Conservation (phyloP, 2,797 vertebrate genomes). For the Aulostomus chinensis region DNA sequence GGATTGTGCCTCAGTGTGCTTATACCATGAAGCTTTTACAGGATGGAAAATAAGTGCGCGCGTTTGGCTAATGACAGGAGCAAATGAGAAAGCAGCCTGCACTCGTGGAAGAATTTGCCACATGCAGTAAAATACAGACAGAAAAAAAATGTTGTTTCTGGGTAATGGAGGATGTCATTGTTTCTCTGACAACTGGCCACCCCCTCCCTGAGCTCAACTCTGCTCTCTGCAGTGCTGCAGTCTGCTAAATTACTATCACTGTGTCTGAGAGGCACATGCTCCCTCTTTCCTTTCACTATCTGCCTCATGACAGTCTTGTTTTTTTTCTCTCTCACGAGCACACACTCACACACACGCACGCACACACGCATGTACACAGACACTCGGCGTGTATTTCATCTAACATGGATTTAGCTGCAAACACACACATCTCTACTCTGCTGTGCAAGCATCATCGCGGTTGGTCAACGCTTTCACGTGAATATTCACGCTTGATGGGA, state of each 20-base stretch:
- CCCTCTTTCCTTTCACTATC: slow-evolving; percentile 51
- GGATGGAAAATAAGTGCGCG: too few relatives aligned
- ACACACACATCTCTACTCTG: slow-evolving; percentile 13
- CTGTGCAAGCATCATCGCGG: slow-evolving; percentile 10
- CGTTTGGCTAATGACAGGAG: slow-evolving; percentile 5
- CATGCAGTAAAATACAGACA: not conserved
- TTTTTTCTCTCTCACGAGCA: slow-evolving; percentile 6
- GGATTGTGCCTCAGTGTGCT: too few relatives aligned
- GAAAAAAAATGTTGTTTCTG: slow-evolving; percentile 19
- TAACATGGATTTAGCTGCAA: slow-evolving; percentile 19
- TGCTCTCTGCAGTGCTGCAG: slow-evolving; percentile 77
- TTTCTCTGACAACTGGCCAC: slow-evolving; percentile 56
- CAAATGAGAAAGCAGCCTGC: slow-evolving; percentile 7
- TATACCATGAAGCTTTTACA: too few relatives aligned
- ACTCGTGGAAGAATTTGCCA: slow-evolving; percentile 16
- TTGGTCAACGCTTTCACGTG: slow-evolving; percentile 33
- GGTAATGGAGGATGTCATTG: slow-evolving; percentile 54
- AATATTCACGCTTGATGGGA: slow-evolving; percentile 63
- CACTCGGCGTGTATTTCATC: slow-evolving; percentile 19
- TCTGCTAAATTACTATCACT: slow-evolving; percentile 76
- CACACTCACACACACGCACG: not conserved
- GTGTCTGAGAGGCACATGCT: slow-evolving; percentile 68
- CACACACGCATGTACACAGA: slow-evolving; percentile 11
- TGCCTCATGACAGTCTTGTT: slow-evolving; percentile 44
- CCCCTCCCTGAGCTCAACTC: slow-evolving; percentile 48